A percentile compares a stretch with the other conserved stretches of the same genome.
phyloP scores from a whole-genome alignment of 1,140 invertebrate genomes.

The Arion vulgaris region DNA sequence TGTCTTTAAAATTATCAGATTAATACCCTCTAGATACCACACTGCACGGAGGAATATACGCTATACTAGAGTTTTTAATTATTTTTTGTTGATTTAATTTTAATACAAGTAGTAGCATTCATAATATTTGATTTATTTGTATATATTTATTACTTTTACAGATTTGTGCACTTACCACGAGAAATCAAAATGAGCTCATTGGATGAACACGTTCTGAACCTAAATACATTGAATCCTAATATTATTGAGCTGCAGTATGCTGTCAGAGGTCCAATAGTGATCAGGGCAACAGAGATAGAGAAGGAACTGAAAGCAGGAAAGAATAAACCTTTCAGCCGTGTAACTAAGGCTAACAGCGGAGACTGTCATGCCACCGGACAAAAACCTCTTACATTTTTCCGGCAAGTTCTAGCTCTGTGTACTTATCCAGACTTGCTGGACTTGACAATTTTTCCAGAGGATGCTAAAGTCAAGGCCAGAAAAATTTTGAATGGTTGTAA shows the following conservation, averaged over 20 bases:
- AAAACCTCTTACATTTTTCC: conserved; percentile 88
- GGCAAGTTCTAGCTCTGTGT: conserved; percentile 81
- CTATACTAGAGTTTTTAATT: too few species aligned
- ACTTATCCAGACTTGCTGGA: conserved; percentile 82
- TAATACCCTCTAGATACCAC: too few species aligned
- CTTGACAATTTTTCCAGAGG: conserved; percentile 83
- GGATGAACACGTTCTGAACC: conserved; percentile 74
- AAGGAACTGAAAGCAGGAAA: conserved; percentile 79
- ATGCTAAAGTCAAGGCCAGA: conserved; percentile 86
- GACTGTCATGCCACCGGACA: conserved; percentile 99
- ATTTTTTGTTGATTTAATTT: too few species aligned
- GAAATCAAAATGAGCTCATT: conserved; percentile 9
- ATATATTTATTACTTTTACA: background rate
- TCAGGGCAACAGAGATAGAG: conserved; percentile 78
- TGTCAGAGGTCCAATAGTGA: conserved; percentile 94
- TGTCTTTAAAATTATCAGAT: too few species aligned
- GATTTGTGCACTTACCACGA: background rate
- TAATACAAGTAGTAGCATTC: too few species aligned
- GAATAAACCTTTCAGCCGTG: conserved; percentile 92
- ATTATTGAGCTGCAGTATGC: conserved; percentile 96
- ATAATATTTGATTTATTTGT: too few species aligned
- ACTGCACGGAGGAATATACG: too few species aligned
- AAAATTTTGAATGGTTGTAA: conserved; percentile 85
- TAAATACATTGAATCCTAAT: conserved; percentile 92
- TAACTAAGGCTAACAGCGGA: conserved; percentile 97